Base-by-base conservation (phyloP, 2,888 invertebrate species). In the Heliconius ethilla region DNA sequence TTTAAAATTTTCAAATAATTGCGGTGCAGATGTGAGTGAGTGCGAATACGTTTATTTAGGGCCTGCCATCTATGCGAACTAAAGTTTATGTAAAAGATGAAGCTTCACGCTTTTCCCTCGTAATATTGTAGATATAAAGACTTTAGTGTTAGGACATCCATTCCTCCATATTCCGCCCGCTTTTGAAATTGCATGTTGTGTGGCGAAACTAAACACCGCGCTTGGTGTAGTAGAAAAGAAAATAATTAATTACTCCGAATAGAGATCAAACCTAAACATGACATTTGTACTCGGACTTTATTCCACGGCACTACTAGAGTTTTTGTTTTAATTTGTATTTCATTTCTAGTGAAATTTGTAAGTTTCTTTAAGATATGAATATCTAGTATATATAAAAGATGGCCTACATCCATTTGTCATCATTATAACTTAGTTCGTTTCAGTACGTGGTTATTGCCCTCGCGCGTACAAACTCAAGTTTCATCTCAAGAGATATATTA, bases 381-480 rank as follows among this genome's bases (percentile, higher is more conserved):
- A 69, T n/a, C 15, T 25, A 69, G 25, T 40, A n/a, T 69, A 37
- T 33, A 25, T 13, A 67, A 2, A n/a, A 22, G 11, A 15, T 25
- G 22, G 33, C 55, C 55, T 55, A n/a, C n/a, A 33, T 33, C 13
- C 11, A 59, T 22, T 40, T 74, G 33, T 74, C 27, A 13, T 63
- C 18, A 45, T 74, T 63, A 27, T n/a, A 40, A 45, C 4, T 75
- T 59, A 75, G 75, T 75, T 75, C 74, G 55, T 80, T 77, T 74
- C 77, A 76, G 69, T 74, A 75, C 59, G 55, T 40, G 80, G 80
- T 78, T 78, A 81, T 81, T 80, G 81, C 78, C 75, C 81, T 70
- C 63, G 51, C 45, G 45, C 72, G 79, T 63, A 79, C 77, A 79
- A 75, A 13, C 45, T 75, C 22, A 74, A 76, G 80, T 75, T 66